Base-by-base conservation (phyloP, 2,888 invertebrate species). In the Torymus aiolomorphi region DNA sequence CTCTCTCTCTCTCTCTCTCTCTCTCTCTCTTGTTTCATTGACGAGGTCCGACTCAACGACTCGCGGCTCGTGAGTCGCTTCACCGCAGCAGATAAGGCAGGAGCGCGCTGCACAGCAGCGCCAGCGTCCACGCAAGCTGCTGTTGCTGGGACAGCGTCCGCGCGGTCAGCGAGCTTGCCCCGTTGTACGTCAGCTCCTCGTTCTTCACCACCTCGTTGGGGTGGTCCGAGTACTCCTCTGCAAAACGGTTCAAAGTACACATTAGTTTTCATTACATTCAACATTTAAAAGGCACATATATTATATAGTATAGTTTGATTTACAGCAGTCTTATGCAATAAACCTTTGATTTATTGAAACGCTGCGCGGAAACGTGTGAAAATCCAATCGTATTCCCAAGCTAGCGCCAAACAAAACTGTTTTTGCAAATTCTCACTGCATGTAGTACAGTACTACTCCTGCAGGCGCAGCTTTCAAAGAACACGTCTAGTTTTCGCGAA, bases 121-220 rank as follows among this genome's bases (percentile, higher is more conserved):
- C 81, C 82, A 88, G 74, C 79, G 86, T 81, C 80, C 86, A 85
- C 72, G 78, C 76, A 70, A 76, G 79, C 77, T 82, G 83, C 78
- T 84, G 79, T 80, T 59, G 57, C 42, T 59, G 74, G 24, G 2
- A 2, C n/a, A 57, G 57, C 13, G 20, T 81, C 78, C 62, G 63
- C 59, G 31, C 54, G 52, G 52, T 59, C 24, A 52, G 20, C 71
- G 82, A 71, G 61, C 85, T 87, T 66, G 88, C 88, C 49, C 92
- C 93, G 87, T 93, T 94, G 89, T 96, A 95, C 78, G 96, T 96
- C 88, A 97, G 92, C 92, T 96, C 97, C 91, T 97, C 97, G 90
- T 97, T 97, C 92, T 97, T 97, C 87, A 97, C 96, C 86, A 97
- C 97, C 91, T 97, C 97, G 91, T 97, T 97, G 81, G 96, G 96